A percentile compares a stretch with the other conserved stretches of the same genome.
Evolutionary conservation across 2,888 invertebrate genomes (phyloP).

Genomic region (Lysandra bellargus): DNA sequence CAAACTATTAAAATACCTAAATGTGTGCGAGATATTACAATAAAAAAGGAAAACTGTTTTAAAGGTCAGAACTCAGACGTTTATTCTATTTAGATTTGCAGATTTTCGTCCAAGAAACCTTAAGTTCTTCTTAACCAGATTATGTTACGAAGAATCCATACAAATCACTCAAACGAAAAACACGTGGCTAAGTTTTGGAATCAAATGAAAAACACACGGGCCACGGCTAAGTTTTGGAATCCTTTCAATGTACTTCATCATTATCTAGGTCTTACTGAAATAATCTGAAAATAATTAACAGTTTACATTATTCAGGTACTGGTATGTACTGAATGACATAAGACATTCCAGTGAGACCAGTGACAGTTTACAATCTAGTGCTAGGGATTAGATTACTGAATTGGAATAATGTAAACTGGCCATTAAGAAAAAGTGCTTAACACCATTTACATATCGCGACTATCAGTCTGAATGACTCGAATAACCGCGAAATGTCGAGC

Average conservation of each 20-base stretch:
- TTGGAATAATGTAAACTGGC: too few species aligned
- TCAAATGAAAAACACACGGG: neutral
- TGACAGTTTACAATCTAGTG: too few species aligned
- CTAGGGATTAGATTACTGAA: too few species aligned
- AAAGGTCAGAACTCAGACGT: slow-evolving; percentile 1
- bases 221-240: slow-evolving; percentile 4
- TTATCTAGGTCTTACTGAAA: neutral
- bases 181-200: neutral
- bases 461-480: too few species aligned
- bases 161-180: slow-evolving; percentile 21
- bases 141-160: slow-evolving; percentile 25
- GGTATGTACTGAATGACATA: too few species aligned
- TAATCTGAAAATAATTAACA: neutral
- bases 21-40: neutral
- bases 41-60: neutral
- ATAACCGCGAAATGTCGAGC: too few species aligned
- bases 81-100: neutral
- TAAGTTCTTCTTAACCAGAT: slow-evolving; percentile 9
- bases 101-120: slow-evolving; percentile 21
- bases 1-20: too few species aligned
- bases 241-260: slow-evolving; percentile 1
- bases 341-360: too few species aligned
- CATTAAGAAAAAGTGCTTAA: too few species aligned
- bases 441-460: too few species aligned
- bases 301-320: too few species aligned